These are phyloP conservation scores for Aurelia coerulea DNA, from an alignment of 30 jellyfish, hydroid and myxozoan species.

Conservation along the genomic window DNA sequence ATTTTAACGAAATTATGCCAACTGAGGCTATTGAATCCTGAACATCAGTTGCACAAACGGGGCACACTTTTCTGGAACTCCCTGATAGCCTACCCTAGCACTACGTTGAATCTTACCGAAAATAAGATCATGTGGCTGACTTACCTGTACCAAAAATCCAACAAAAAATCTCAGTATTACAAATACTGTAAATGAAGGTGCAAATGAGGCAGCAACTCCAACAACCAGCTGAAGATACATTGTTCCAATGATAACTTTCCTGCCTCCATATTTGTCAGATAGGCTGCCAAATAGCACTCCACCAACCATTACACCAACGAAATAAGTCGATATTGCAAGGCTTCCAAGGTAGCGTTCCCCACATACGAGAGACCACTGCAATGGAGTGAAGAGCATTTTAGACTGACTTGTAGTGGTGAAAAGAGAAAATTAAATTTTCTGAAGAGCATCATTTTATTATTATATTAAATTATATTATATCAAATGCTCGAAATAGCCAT, in stretches of 20 bases:
- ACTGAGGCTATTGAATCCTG: too few relatives aligned
- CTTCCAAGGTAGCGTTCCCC: conserved; percentile 33
- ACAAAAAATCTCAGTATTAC: conserved; percentile 28
- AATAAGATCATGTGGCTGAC: not conserved
- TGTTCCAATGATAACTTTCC: conserved; percentile 9
- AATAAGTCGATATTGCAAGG: conserved; percentile 33
- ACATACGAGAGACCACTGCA: conserved; percentile 59
- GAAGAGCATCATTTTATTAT: too few relatives aligned
- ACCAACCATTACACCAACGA: conserved; percentile 73
- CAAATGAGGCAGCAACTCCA: conserved; percentile 34
- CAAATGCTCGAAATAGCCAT: too few relatives aligned
- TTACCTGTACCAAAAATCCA: conserved; percentile 60
- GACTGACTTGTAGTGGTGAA: too few relatives aligned
- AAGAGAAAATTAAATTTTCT: too few relatives aligned
- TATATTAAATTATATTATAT: too few relatives aligned
- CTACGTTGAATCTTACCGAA: not conserved
- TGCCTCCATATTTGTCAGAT: conserved; percentile 56
- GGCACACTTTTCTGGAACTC: too few relatives aligned
- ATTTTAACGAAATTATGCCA: too few relatives aligned
- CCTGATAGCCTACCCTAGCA: too few relatives aligned
- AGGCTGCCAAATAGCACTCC: conserved; percentile 54
- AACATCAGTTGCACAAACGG: too few relatives aligned
- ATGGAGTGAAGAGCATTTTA: too few relatives aligned
- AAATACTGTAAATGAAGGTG: conserved; percentile 27
- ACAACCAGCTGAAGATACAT: conserved; percentile 37